phyloP scores from a whole-genome alignment of 1,140 invertebrate genomes.

The Oppia nitens region DNA sequence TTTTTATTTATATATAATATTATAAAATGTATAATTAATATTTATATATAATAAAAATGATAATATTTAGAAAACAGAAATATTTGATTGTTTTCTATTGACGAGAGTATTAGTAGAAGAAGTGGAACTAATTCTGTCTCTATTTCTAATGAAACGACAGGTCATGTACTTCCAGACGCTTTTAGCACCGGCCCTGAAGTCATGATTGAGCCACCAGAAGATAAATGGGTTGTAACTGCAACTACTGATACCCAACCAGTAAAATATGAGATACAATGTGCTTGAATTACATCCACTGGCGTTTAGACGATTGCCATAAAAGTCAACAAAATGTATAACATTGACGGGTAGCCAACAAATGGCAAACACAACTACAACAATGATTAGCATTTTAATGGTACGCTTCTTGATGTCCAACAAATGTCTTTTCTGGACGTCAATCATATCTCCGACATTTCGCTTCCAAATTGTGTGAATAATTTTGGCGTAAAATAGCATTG shows the following conservation, averaged over 20 bases:
- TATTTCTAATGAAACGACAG: neutral
- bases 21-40: too few relatives aligned
- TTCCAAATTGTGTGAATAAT: constrained; percentile 27
- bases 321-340: neutral
- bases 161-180: neutral
- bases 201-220: constrained; percentile 42
- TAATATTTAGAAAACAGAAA: too few relatives aligned
- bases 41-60: too few relatives aligned
- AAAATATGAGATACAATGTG: constrained; percentile 44
- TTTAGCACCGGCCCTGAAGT: constrained; percentile 49
- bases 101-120: neutral
- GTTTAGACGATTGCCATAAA: neutral
- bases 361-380: neutral
- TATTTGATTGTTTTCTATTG: too few relatives aligned
- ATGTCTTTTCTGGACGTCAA: neutral
- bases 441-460: neutral
- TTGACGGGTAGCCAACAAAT: neutral
- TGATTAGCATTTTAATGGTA: neutral
- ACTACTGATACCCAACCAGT: constrained; percentile 78
- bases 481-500: constrained; percentile 29
- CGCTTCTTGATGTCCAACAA: neutral
- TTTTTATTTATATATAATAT: too few relatives aligned
- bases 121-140: neutral
- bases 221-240: constrained; percentile 81
- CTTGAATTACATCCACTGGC: neutral